Percentiles rank a stretch among this genome's conserved stretches.
Conservation (phyloP, 2,888 invertebrate species). For the Protodeltote pygarga region DNA sequence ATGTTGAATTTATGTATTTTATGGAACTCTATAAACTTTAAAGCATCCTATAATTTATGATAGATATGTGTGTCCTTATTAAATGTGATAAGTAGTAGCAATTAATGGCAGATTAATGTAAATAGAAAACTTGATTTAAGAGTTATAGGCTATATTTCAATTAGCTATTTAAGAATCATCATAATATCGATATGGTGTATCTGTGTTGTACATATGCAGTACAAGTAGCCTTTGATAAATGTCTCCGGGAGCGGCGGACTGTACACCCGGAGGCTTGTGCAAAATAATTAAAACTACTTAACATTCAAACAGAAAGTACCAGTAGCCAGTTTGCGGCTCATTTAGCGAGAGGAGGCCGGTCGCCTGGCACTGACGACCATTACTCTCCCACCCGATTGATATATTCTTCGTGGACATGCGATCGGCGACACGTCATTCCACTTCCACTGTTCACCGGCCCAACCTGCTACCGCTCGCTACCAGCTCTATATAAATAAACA, state of each 20-base stretch:
- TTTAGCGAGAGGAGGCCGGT: constrained; percentile 69
- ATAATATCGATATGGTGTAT: constrained; percentile 64
- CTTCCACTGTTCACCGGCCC: constrained; percentile 54
- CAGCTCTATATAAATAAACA: constrained; percentile 64
- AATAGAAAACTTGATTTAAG: constrained; percentile 41
- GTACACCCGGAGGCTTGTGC: constrained; percentile 73
- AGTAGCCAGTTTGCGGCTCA: constrained; percentile 77
- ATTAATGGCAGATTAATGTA: constrained; percentile 42
- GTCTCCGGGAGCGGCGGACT: constrained; percentile 64
- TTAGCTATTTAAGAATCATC: constrained; percentile 61
- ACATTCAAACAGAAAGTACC: constrained; percentile 82
- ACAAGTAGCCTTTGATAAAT: constrained; percentile 66
- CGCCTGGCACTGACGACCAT: constrained; percentile 69
- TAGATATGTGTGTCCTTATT: constrained; percentile 12
- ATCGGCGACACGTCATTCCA: constrained; percentile 82
- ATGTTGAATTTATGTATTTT: too few species aligned
- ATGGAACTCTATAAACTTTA: background rate
- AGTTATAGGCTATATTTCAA: constrained; percentile 56
- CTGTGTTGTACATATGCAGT: constrained; percentile 40
- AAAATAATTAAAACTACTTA: constrained; percentile 86
- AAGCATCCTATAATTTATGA: too few species aligned
- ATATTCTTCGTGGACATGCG: constrained; percentile 83
- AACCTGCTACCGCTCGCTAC: constrained; percentile 49
- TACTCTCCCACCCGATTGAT: constrained; percentile 80
- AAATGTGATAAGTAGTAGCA: too few species aligned